Evolutionary conservation across 2,888 invertebrate genomes (phyloP), one percentile per base, ranked within the genome.

Genomic region (Agrochola circellaris): DNA sequence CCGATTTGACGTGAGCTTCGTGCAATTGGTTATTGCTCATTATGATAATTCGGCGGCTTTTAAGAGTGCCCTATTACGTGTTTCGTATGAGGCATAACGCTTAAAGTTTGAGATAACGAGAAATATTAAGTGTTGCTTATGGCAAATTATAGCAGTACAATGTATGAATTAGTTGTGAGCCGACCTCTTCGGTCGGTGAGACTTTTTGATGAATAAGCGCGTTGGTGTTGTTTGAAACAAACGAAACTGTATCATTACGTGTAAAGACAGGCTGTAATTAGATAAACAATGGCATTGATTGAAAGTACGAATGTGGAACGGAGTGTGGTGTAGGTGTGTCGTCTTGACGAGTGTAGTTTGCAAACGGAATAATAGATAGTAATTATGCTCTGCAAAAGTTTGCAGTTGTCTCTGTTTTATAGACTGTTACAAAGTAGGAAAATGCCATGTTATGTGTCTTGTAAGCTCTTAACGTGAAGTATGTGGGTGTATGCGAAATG

Each of bases 11-110:
- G 93, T 94, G 94, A 94, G 95, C 95, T 95, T 95, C 95, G 94
- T 95, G 94, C 95, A 93, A 95, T 95, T 94, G 93, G 93, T 93
- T 93, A 94, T 94, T 94, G 91, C 95, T 95, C 93, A 96, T 96
- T 95, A 96, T 93, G 92, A 92, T 95, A 96, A 96, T 96, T 94
- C 91, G 89, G 82, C 86, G 70, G 90, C 89, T 90, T 92, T 93
- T 92, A 91, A 91, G 89, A 87, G 88, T 81, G 87, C 76, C 77
- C 88, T 89, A 91, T 91, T 93, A 91, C 92, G 91, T 90, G 91
- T 91, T 91, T 80, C 81, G 79, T 86, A 88, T 81, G 92, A 91
- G 88, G 88, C 75, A 82, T 88, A 88, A 82, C 77, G 71, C 86
- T 89, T 88, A 77, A 88, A 88, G 83, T 90, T 90, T 80, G 82